Evolutionary conservation across 1,140 invertebrate genomes (phyloP), one percentile per base, ranked within the genome.

Genomic region (Drosophila bocqueti): DNA sequence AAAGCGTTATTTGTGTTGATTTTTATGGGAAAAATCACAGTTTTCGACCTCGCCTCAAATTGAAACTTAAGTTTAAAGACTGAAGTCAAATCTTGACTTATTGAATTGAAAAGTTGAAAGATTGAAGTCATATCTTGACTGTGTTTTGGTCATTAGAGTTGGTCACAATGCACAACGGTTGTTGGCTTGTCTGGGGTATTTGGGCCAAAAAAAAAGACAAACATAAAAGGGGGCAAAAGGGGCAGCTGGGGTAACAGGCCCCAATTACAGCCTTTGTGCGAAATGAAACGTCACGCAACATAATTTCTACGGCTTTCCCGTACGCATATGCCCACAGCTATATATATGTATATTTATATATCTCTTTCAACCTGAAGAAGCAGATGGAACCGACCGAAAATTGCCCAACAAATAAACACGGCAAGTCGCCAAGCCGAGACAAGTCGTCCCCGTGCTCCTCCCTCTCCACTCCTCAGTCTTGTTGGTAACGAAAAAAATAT

Each of bases 211-310:
- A 26, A 4, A 16, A 49, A 13, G 45, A 31, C 31, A 31, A 31
- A 31, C 31, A 31, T 9, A 31, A 31, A 31, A 31, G 29, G 6
- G 29, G 29, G 29, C 2, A 2, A 34, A 36, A 7, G 34, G 24
- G 26, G 2, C 4, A 34, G 1, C 10, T 1, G 58, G 45, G 52
- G 73, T 54, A 76, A 58, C 47, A 62, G 76, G 55, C 77, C 77
- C 64, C 85, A 89, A 90, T 89, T 89, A 89, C 85, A 85, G 85
- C 66, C 67, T 90, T 81, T 90, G 85, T 90, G 85, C 85, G 79
- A 89, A 89, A 85, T 90, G 85, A 90, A 89, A 85, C 81, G 85
- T 89, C 85, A 89, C 85, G 85, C 85, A 85, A 90, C 85, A 89
- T 90, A 90, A 89, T 89, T 89, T 89, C 85, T 90, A 89, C 71